These are phyloP conservation scores for Drosophila eohydei DNA, from an alignment of 2,888 invertebrate species.

Conservation along the genomic window DNA sequence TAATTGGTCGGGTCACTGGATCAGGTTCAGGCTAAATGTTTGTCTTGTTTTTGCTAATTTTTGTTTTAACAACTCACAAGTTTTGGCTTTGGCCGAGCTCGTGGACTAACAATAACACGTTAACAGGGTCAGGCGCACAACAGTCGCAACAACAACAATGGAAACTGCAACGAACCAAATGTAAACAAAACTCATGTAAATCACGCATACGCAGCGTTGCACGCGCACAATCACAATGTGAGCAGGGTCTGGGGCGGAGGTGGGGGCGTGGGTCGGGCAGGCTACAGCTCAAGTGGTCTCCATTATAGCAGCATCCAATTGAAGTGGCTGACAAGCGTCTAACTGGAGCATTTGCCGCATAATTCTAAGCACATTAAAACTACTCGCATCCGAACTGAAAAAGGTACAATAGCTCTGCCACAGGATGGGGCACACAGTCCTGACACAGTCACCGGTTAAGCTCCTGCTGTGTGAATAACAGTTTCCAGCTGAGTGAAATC, in stretches of 20 bases:
- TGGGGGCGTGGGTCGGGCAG: not conserved
- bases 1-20: constrained; percentile 39
- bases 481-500: constrained; percentile 41
- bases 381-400: constrained; percentile 56
- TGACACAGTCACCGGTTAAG: constrained; percentile 16
- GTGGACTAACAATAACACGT: constrained; percentile 66
- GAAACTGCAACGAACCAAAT: constrained; percentile 28
- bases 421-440: constrained; percentile 6
- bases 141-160: constrained; percentile 26
- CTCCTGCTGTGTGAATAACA: constrained; percentile 23
- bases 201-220: constrained; percentile 76
- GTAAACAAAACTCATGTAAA: constrained; percentile 76
- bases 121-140: constrained; percentile 43
- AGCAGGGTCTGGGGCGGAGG: no score
- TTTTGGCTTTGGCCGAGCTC: constrained; percentile 63
- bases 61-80: constrained; percentile 59
- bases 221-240: constrained; percentile 70
- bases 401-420: constrained; percentile 5
- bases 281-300: constrained; percentile 16
- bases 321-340: constrained; percentile 43
- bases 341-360: constrained; percentile 69
- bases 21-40: constrained; percentile 38
- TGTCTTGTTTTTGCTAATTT: constrained; percentile 53
- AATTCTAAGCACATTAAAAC: constrained; percentile 68
- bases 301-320: constrained; percentile 28